phyloP scores from a whole-genome alignment of 2,888 invertebrate species.

The Pharmacophagus antenor region DNA sequence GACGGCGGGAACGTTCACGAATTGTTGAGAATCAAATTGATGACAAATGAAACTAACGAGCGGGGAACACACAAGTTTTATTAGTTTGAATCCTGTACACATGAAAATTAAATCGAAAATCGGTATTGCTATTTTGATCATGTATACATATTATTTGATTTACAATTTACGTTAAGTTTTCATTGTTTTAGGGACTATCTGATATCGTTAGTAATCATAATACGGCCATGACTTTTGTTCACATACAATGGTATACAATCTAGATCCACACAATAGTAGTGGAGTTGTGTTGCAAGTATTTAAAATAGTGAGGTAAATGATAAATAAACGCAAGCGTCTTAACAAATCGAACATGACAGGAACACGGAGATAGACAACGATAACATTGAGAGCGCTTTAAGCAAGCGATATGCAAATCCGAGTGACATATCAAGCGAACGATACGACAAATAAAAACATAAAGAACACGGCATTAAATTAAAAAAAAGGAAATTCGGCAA shows the following conservation, averaged over 20 bases:
- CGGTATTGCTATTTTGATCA: not conserved
- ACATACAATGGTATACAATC: too few species aligned
- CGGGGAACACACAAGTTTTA: conserved; percentile 10
- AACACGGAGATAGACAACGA: conserved; percentile 27
- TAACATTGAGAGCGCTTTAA: conserved; percentile 16
- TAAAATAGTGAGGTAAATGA: not conserved
- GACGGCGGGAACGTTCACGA: conserved; percentile 19
- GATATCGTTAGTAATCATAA: too few species aligned
- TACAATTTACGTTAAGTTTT: too few species aligned
- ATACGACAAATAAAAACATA: conserved; percentile 45
- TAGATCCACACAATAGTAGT: too few species aligned
- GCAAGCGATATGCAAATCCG: conserved; percentile 26
- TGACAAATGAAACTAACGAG: conserved; percentile 23
- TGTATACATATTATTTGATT: too few species aligned
- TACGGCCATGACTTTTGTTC: too few species aligned
- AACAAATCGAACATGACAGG: conserved; percentile 24
- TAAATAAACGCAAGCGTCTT: conserved; percentile 15
- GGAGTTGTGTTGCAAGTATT: too few species aligned
- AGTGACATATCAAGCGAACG: conserved; percentile 25
- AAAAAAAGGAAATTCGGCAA: conserved; percentile 52
- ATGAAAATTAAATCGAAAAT: not conserved
- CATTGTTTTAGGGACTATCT: too few species aligned
- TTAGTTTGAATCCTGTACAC: not conserved
- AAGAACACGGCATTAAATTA: conserved; percentile 38
- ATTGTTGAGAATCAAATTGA: conserved; percentile 20